Conservation (phyloP, 30 jellyfish, hydroid and myxozoan species). For the Hydractinia echinata region DNA sequence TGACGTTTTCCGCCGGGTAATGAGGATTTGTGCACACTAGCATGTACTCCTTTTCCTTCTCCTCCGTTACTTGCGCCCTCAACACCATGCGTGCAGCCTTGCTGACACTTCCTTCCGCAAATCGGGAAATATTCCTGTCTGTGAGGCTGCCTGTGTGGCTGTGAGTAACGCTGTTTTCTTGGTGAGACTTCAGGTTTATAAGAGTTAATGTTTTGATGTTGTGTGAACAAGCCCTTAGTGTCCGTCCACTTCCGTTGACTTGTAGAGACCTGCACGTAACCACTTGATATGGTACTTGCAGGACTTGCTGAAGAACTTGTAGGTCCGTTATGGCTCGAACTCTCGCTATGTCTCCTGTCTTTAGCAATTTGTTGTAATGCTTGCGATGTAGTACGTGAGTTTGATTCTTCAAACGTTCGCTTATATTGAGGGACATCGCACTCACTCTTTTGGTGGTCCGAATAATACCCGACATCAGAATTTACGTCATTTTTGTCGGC, state of each 20-base stretch:
- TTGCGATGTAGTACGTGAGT: background rate
- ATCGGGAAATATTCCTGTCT: background rate
- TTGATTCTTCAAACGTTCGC: background rate
- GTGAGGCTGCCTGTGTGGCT: background rate
- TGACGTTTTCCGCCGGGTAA: too few species aligned
- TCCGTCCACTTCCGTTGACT: constrained; percentile 5
- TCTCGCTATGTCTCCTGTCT: background rate
- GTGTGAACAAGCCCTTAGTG: constrained; percentile 1
- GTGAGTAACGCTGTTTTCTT: background rate
- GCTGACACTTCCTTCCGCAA: constrained; percentile 31
- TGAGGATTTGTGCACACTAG: too few species aligned
- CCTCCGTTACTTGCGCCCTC: background rate
- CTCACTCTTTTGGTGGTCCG: background rate
- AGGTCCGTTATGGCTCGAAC: background rate
- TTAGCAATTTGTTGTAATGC: background rate
- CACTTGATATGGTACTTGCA: background rate
- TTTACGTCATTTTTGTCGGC: constrained; percentile 32
- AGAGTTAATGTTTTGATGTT: background rate
- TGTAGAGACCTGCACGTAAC: background rate
- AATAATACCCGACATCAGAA: constrained; percentile 25
- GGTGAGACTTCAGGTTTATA: background rate
- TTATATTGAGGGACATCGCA: background rate
- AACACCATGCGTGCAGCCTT: constrained; percentile 11
- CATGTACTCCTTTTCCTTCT: too few species aligned
- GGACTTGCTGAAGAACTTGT: constrained; percentile 18